Conservation (phyloP, 2,113 vertebrate species). For the Aspidoscelis tigris region DNA sequence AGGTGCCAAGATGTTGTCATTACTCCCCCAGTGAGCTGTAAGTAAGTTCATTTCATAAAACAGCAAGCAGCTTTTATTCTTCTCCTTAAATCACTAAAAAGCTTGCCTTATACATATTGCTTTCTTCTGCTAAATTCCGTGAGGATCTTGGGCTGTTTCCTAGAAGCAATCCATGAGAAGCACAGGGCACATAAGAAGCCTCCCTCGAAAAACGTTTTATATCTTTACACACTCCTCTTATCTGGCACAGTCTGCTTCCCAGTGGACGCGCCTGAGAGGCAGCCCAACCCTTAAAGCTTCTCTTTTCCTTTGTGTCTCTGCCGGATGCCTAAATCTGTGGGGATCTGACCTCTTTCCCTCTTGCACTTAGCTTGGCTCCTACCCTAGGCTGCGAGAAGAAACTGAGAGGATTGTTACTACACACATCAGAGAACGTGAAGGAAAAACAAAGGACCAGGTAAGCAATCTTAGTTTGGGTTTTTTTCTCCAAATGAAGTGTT, state of each 20-base stretch:
- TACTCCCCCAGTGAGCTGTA: not conserved
- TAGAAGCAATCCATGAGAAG: not conserved
- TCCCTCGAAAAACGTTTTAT: not conserved
- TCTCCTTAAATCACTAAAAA: not conserved
- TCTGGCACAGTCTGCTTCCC: not conserved
- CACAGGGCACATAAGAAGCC: not conserved
- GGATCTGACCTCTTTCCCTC: slow-evolving; percentile 15
- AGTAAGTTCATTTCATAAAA: not conserved
- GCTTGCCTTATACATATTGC: not conserved
- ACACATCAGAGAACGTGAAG: slow-evolving; percentile 90
- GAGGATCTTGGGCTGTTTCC: not conserved
- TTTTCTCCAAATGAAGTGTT: not conserved
- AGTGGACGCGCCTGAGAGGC: slow-evolving; percentile 26
- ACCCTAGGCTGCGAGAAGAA: slow-evolving; percentile 92
- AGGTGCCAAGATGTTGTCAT: not conserved
- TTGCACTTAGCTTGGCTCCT: slow-evolving; percentile 85
- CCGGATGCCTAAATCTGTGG: not conserved
- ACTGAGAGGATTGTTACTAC: slow-evolving; percentile 95
- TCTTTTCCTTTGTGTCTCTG: not conserved
- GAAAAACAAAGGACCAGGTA: slow-evolving; percentile 96
- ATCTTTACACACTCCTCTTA: not conserved
- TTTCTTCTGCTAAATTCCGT: not conserved
- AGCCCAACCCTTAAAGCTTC: not conserved
- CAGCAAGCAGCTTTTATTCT: slow-evolving; percentile 4
- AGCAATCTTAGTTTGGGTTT: not conserved